Base-by-base conservation (phyloP, 2,888 invertebrate species). In the Poecilobothrus nobilitatus region DNA sequence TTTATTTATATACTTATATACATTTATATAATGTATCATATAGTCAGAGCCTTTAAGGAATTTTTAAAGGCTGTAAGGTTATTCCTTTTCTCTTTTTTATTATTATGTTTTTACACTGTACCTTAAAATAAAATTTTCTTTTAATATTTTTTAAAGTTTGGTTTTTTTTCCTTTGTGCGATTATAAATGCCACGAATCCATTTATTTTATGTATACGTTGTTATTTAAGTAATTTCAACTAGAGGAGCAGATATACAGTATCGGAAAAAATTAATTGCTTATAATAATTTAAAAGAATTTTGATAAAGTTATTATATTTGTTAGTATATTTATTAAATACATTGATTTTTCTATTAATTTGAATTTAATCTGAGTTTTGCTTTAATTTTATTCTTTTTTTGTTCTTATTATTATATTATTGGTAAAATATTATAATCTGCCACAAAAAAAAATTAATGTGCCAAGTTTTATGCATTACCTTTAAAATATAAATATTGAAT, bases 11-110 rank as follows among this genome's bases (percentile, higher is more conserved):
- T 53, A 53, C 18, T 53, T 18, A 53, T 53, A 37, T 37, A 37
- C 8, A 37, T 37, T 37, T 27, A 27, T 27, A 27, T 27, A 27
- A 37, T 15, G 53, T 53, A 53, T 9, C n/a, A 53, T 12, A 53
- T 53, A 53, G 2, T 12, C 2, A 18, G 18, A 53, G 53, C 53
- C 53, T 53, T 53, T 18, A 53, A 53, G 53, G 53, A 53, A 53
- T 53, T 53, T 53, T 53, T 53, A 53, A 53, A 53, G 53, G 12
- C 53, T 53, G 53, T 53, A 53, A 53, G 53, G 53, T 53, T 53
- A 53, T 53, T 53, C 15, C 15, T 53, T 53, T 41, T 41, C 15
- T 41, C 15, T 41, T 41, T 9, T 9, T 41, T 41, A 12, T 15
- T 41, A 27, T 27, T 9, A 5, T 41, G 9, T 41, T 41, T 41